Percentiles rank a stretch among this genome's conserved stretches.
phyloP scores from a whole-genome alignment of 30 jellyfish, hydroid and myxozoan genomes.

The Aurelia coerulea region DNA sequence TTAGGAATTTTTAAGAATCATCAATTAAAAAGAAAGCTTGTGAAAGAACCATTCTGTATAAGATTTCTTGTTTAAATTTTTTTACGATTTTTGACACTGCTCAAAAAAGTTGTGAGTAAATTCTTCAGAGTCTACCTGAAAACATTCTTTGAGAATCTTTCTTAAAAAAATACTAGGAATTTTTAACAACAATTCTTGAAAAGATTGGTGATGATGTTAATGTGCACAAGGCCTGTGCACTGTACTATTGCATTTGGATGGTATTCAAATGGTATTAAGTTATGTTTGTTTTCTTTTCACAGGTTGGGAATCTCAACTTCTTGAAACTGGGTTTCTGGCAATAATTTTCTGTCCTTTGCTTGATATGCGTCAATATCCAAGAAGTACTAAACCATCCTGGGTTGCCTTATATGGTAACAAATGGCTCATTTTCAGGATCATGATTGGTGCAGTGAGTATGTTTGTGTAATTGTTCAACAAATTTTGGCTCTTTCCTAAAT shows the following conservation, averaged over 20 bases:
- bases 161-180: too few relatives aligned
- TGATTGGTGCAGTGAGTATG: constrained; percentile 86
- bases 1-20: too few relatives aligned
- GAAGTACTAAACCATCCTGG: constrained; percentile 65
- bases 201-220: not conserved
- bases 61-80: too few relatives aligned
- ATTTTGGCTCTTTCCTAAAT: too few relatives aligned
- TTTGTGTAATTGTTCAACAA: too few relatives aligned
- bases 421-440: constrained; percentile 83
- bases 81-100: too few relatives aligned
- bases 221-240: not conserved
- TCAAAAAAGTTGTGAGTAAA: too few relatives aligned
- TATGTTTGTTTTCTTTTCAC: not conserved
- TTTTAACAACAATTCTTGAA: too few relatives aligned
- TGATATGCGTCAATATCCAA: constrained; percentile 41
- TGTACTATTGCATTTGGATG: not conserved
- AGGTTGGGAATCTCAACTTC: constrained; percentile 89
- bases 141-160: too few relatives aligned
- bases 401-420: constrained; percentile 77
- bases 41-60: too few relatives aligned
- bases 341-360: constrained; percentile 78
- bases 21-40: too few relatives aligned
- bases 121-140: too few relatives aligned
- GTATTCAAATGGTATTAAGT: not conserved
- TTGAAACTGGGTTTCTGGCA: constrained; percentile 85